A percentile compares a stretch with the other conserved stretches of the same genome.
phyloP scores from a whole-genome alignment of 2,113 vertebrate species.

The Silurus meridionalis region DNA sequence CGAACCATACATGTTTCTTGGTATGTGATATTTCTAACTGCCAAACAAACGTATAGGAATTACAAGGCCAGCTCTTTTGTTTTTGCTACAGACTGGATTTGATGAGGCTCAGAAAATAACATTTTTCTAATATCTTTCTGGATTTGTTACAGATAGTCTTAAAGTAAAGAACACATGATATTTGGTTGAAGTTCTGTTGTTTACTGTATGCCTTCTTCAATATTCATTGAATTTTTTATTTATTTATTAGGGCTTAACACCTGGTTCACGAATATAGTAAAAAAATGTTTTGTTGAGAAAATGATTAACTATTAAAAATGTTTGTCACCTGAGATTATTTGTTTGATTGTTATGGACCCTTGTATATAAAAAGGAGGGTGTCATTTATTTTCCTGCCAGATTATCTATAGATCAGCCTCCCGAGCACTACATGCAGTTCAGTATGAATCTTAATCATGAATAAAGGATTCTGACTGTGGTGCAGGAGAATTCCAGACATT shows the following conservation, averaged over 20 bases:
- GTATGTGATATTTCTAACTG: conserved; percentile 64
- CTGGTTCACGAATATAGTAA: too few species aligned
- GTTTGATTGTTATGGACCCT: background rate
- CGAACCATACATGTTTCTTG: conserved; percentile 77
- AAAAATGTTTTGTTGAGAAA: too few species aligned
- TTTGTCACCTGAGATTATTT: background rate
- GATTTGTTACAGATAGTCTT: background rate
- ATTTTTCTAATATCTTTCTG: background rate
- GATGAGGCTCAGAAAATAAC: background rate
- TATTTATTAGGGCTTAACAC: too few species aligned
- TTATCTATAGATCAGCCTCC: background rate
- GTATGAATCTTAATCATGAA: background rate
- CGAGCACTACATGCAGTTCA: background rate
- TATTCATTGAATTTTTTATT: too few species aligned
- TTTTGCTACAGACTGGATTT: background rate
- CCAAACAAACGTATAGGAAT: too few species aligned
- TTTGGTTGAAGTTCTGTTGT: too few species aligned
- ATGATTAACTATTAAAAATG: too few species aligned
- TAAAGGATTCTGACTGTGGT: background rate
- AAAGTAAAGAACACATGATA: background rate
- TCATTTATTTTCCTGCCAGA: background rate
- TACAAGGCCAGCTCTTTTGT: background rate
- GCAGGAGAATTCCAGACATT: background rate
- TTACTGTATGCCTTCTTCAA: too few species aligned
- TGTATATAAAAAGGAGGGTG: background rate